A percentile compares a stretch with the other conserved stretches of the same genome.
phyloP scores from a whole-genome alignment of 2,888 invertebrate species.

The Halictus ligatus region DNA sequence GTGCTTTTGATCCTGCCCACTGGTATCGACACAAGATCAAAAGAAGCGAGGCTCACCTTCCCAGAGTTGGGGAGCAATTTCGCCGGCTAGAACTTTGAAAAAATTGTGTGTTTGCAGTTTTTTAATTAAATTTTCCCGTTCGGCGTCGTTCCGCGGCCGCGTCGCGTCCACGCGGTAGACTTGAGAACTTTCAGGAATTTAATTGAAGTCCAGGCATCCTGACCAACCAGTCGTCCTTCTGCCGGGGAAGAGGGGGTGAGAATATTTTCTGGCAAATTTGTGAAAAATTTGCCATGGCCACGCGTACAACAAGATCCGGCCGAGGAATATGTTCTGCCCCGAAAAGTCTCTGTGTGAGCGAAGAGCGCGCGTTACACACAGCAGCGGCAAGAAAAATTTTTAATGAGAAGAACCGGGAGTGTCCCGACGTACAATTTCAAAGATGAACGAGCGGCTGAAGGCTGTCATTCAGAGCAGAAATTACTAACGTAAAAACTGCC shows the following conservation, averaged over 20 bases:
- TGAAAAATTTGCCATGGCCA: slow-evolving; percentile 40
- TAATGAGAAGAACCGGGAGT: slow-evolving; percentile 25
- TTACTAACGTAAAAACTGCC: slow-evolving; percentile 10
- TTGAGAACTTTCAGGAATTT: slow-evolving; percentile 71
- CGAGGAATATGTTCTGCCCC: slow-evolving; percentile 9
- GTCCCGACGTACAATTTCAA: slow-evolving; percentile 30
- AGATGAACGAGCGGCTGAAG: slow-evolving; percentile 30
- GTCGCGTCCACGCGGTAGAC: slow-evolving; percentile 66
- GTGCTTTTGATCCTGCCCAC: not conserved
- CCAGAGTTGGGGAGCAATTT: slow-evolving; percentile 32
- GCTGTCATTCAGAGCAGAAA: slow-evolving; percentile 26
- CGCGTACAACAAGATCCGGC: slow-evolving; percentile 14
- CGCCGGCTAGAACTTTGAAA: slow-evolving; percentile 62
- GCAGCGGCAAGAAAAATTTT: slow-evolving; percentile 24
- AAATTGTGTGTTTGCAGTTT: slow-evolving; percentile 71
- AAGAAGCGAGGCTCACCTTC: not conserved
- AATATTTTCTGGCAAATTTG: slow-evolving; percentile 61
- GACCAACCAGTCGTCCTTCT: slow-evolving; percentile 43
- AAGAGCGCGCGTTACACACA: not conserved
- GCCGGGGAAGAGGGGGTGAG: slow-evolving; percentile 13
- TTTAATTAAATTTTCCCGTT: slow-evolving; percentile 74
- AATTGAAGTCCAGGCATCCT: slow-evolving; percentile 69
- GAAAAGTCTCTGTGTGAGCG: not conserved
- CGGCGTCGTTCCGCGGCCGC: slow-evolving; percentile 43
- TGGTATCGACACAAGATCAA: not conserved